Evolutionary conservation across 2,797 vertebrate species (phyloP), one percentile per base, ranked within the genome.

Genomic region (Galagoides demidoff): DNA sequence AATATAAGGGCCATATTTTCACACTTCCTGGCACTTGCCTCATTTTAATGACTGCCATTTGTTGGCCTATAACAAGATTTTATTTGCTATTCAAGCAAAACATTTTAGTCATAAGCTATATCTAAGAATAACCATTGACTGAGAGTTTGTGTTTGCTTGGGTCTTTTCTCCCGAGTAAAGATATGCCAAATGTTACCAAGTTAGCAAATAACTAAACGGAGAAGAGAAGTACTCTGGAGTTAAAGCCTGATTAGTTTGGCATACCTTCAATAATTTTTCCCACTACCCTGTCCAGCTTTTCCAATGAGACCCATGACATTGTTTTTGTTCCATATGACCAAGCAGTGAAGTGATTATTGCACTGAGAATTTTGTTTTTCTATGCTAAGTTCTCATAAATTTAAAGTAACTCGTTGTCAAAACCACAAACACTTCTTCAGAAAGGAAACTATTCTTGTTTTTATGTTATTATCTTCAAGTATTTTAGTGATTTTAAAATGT

Each of bases 101-200:
- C 8, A 37, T 92, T 76, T 37, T 68, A 37, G 34, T 78, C 39
- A 94, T 45, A 92, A 43, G 43, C 81, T 82, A 17, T 45, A 86
- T 83, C 8, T 78, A 70, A 9, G 1, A 71, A 27, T 25, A 74
- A 64, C 2, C 7, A 39, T 8, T 7, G 19, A 20, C 20, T 87
- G 37, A 22, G 20, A 63, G 9, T 71, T 84, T 61, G 19, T 37
- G n/a, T 71, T 29, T 27, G 39, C 52, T 90, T 84, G 45, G 43
- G 31, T 68, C 27, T 92, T 92, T 95, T 82, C 31, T 82, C 83
- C 90, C 22, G 82, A 87, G 49, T 31, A 31, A 95, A 59, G 37
- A 10, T 76, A 12, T n/a, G 25, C 43, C 63, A 39, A 49, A 27
- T 49, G 14, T 66, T 78, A 37, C 45, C 70, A 39, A 49, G 39